Conservation (phyloP, 1,140 invertebrate species). For the Drosophila suzukii region DNA sequence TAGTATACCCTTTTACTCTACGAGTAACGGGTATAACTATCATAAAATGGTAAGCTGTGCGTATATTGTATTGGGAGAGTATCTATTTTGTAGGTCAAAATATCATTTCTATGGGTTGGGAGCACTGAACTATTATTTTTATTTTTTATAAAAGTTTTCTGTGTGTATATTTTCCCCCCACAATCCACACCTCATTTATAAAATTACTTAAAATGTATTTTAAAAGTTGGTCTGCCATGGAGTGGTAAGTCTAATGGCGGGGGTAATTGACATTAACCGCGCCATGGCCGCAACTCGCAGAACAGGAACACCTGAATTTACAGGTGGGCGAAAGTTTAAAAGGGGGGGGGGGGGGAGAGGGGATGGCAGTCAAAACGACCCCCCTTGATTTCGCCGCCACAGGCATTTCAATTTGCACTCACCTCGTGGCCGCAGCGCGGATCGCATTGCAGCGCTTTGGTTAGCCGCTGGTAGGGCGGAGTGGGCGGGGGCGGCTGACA, state of each 20-base stretch:
- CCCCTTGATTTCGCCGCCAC: slow-evolving; percentile 1
- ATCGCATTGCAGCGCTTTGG: slow-evolving; percentile 84
- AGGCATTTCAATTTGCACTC: slow-evolving; percentile 47
- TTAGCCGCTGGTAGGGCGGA: slow-evolving; percentile 84
- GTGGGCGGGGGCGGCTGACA: slow-evolving; percentile 78
- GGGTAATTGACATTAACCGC: slow-evolving; percentile 9
- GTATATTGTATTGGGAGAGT: too few relatives aligned
- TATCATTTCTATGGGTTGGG: too few relatives aligned
- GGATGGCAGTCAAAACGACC: not conserved
- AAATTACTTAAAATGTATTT: not conserved
- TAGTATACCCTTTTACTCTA: too few relatives aligned
- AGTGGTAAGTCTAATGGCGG: slow-evolving; percentile 3
- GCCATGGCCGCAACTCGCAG: not conserved
- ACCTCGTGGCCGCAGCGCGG: slow-evolving; percentile 84
- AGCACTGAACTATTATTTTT: too few relatives aligned
- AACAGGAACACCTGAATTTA: not conserved
- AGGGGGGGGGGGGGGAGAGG: not conserved
- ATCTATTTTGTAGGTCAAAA: too few relatives aligned
- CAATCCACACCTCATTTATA: not conserved
- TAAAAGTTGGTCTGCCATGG: not conserved
- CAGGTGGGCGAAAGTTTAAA: not conserved
- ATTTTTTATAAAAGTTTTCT: too few relatives aligned
- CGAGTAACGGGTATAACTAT: too few relatives aligned
- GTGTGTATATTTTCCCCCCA: not conserved
- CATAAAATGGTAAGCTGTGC: too few relatives aligned